Base-by-base conservation (phyloP, 1,140 invertebrate species). In the Drosophila carrolli region DNA sequence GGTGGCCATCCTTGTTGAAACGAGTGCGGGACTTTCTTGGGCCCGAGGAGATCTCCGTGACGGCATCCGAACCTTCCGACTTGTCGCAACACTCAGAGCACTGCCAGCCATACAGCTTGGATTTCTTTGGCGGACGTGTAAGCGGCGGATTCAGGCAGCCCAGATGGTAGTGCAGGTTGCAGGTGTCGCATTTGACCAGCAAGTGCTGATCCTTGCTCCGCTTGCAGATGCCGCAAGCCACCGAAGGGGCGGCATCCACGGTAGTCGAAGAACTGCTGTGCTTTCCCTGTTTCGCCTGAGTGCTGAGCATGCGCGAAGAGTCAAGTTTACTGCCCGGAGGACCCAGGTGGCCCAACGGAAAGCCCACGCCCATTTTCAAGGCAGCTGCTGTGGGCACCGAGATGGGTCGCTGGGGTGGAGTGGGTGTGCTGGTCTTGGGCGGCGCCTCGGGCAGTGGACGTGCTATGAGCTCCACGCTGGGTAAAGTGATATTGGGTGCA, bases 171-270 rank as follows among this genome's bases (percentile, higher is more conserved):
- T 97, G 96, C 32, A 97, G 93, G 78, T 96, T 95, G 91, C 98
- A 99, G 0, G 96, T 97, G 92, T 99, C 98, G 93, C 98, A 99
- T 86, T 97, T 97, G 0, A 98, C 96, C 75, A 99, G 94, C 56
- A 98, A 93, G 93, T 98, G 97, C 78, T 97, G 97, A 93, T 98
- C 97, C 41, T 95, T 95, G 62, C 95, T 95, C 72, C 95, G 94
- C 57, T 95, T 94, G 93, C 98, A 99, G 60, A 97, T 96, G 19
- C 96, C 97, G 93, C 98, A 90, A 3, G 62, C 70, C 19, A 74
- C 58, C 8, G 90, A 67, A 0, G 81, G 85, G 1, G 71, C 72
- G 1, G 65, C 60, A 40, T 81, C 75, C 40, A 76, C 44, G 11
- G 75, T 4, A 0, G 81, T 53, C 27, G 71, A 65, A 4, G 14